A percentile compares a stretch with the other conserved stretches of the same genome.
These are phyloP conservation scores for Chrysaora quinquecirrha DNA, from an alignment of 30 jellyfish, hydroid and myxozoan species.

Conservation along the genomic window DNA sequence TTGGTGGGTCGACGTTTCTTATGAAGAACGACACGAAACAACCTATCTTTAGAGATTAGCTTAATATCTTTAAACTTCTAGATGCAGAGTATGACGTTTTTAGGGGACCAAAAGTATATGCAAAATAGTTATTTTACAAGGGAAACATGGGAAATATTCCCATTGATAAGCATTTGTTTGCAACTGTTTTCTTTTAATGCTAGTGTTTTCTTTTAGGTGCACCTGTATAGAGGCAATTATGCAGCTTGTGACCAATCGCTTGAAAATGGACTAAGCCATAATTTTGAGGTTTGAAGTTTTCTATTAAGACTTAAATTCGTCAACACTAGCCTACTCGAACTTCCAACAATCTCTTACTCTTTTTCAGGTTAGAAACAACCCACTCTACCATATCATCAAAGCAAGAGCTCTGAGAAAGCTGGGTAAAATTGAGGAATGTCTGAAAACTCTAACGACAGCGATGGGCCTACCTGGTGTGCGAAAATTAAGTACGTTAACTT, in stretches of 20 bases:
- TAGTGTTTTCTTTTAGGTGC: constrained; percentile 72
- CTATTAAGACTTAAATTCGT: too few species aligned
- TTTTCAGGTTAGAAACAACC: constrained; percentile 85
- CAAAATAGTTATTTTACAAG: too few species aligned
- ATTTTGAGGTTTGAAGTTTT: constrained; percentile 87
- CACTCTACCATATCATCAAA: constrained; percentile 89
- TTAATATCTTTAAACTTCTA: too few species aligned
- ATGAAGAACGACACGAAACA: too few species aligned
- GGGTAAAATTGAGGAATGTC: constrained; percentile 83
- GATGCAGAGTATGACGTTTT: too few species aligned
- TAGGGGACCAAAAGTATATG: too few species aligned
- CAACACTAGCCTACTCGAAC: too few species aligned
- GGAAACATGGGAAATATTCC: too few species aligned
- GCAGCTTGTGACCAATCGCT: constrained; percentile 93
- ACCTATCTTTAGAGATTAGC: too few species aligned
- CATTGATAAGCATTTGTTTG: too few species aligned
- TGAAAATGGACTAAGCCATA: constrained; percentile 97
- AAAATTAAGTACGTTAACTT: constrained; percentile 16
- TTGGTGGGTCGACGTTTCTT: too few species aligned
- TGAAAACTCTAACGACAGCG: constrained; percentile 78
- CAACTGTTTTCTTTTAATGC: too few species aligned
- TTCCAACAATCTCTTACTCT: not conserved
- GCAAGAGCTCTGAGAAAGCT: constrained; percentile 85
- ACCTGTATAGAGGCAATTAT: constrained; percentile 77
- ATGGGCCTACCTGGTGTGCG: constrained; percentile 88